A percentile compares a stretch with the other conserved stretches of the same genome.
Conservation (phyloP, 2,113 vertebrate genomes). For the Scartelaos histophorus region DNA sequence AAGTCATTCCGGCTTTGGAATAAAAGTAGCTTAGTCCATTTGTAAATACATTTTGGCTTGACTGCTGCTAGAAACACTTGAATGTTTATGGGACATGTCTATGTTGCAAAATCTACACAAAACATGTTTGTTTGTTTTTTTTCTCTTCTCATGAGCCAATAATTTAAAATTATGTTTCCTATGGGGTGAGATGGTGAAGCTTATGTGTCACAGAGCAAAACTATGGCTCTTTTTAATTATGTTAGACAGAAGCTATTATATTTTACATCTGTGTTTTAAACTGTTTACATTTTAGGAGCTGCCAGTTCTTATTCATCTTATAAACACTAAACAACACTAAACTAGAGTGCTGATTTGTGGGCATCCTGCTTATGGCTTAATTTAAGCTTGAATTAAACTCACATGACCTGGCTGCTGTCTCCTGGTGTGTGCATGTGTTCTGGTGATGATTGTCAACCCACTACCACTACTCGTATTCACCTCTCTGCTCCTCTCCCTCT, state of each 20-base stretch:
- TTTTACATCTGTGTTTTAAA: background rate
- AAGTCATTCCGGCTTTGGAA: conserved; percentile 9
- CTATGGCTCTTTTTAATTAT: background rate
- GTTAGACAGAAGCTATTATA: background rate
- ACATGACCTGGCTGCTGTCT: conserved; percentile 46
- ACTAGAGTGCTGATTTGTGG: conserved; percentile 25
- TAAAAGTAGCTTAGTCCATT: conserved; percentile 6
- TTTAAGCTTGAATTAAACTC: conserved; percentile 44
- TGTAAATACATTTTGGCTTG: conserved; percentile 43
- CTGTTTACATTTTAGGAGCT: too few relatives aligned
- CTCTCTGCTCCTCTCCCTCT: background rate
- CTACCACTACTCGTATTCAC: background rate
- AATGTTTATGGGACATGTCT: conserved; percentile 28
- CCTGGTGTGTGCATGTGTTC: conserved; percentile 60
- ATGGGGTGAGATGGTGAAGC: background rate
- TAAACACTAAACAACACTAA: conserved; percentile 37
- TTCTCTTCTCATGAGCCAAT: background rate
- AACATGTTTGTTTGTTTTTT: background rate
- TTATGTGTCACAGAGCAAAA: background rate
- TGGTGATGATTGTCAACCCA: background rate
- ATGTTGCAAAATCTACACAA: conserved; percentile 36
- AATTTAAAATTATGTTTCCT: background rate
- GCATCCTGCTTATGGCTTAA: conserved; percentile 37
- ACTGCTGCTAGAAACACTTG: conserved; percentile 37
- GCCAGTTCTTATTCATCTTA: conserved; percentile 29